These are phyloP conservation scores for Lasioglossum leucozonium DNA, from an alignment of 2,888 invertebrate species.

Conservation along the genomic window DNA sequence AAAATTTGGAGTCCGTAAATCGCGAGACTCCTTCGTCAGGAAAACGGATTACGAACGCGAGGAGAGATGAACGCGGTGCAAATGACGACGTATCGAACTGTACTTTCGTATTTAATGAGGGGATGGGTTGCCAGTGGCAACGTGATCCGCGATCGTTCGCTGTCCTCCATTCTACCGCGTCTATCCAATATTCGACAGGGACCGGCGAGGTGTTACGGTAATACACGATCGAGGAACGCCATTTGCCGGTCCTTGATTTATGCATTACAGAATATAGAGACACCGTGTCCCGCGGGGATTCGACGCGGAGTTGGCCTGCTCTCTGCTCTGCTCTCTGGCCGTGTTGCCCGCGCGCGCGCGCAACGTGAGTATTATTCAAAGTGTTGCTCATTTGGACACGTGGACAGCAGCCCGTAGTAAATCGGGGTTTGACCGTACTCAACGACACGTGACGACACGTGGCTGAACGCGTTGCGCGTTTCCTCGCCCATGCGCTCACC, in stretches of 20 bases:
- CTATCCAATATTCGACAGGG: slow-evolving; percentile 69
- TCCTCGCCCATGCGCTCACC: slow-evolving; percentile 29
- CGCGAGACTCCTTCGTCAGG: neutral
- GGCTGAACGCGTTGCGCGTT: slow-evolving; percentile 59
- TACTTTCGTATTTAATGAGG: slow-evolving; percentile 28
- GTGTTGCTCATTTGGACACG: slow-evolving; percentile 81
- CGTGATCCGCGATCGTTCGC: slow-evolving; percentile 31
- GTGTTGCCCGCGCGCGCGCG: slow-evolving; percentile 25
- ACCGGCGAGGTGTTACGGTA: slow-evolving; percentile 67
- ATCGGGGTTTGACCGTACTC: slow-evolving; percentile 79
- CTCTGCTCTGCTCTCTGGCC: neutral
- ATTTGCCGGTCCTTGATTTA: slow-evolving; percentile 71
- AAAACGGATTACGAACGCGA: neutral
- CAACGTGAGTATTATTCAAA: slow-evolving; percentile 78
- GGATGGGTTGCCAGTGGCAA: slow-evolving; percentile 34
- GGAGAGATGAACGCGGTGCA: neutral
- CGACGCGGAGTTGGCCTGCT: slow-evolving; percentile 11
- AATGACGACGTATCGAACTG: slow-evolving; percentile 8
- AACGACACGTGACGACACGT: slow-evolving; percentile 83
- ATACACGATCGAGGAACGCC: slow-evolving; percentile 69
- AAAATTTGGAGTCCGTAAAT: neutral
- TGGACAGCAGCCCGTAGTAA: slow-evolving; percentile 72
- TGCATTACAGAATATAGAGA: slow-evolving; percentile 72
- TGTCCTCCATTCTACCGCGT: slow-evolving; percentile 37
- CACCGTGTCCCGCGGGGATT: slow-evolving; percentile 65